These are phyloP conservation scores for Drosophila demipolita DNA, from an alignment of 2,888 invertebrate species.

Conservation along the genomic window DNA sequence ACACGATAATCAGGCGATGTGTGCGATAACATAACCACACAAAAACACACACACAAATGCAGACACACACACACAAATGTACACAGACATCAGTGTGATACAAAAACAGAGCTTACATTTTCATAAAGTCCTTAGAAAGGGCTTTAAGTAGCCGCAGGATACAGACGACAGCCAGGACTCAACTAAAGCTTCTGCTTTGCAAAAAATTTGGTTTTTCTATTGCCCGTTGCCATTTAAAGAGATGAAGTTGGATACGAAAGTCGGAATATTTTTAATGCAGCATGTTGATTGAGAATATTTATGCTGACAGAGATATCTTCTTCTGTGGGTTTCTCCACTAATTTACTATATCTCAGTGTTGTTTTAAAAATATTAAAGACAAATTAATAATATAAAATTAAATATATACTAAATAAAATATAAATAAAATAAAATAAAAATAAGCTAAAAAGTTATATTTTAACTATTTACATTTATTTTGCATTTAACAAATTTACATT, in stretches of 20 bases:
- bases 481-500: neutral
- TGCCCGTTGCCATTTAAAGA: neutral
- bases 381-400: neutral
- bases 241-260: neutral
- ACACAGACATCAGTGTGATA: neutral
- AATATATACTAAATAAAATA: too few relatives aligned
- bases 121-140: constrained; percentile 28
- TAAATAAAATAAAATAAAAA: neutral
- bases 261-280: neutral
- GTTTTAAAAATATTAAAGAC: neutral
- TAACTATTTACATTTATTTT: neutral
- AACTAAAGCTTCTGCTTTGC: neutral
- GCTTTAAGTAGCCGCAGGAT: constrained; percentile 18
- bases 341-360: neutral
- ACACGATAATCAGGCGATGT: constrained; percentile 70
- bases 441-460: neutral
- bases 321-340: neutral
- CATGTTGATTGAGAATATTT: neutral
- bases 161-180: constrained; percentile 1
- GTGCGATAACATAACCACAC: constrained; percentile 51
- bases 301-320: neutral
- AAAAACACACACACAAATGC: neutral
- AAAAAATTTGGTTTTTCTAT: neutral
- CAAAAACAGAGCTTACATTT: constrained; percentile 43
- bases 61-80: constrained; percentile 3